Percentiles rank a stretch among this genome's conserved stretches.
Conservation (phyloP, 2,113 vertebrate species). For the Daubentonia madagascariensis region DNA sequence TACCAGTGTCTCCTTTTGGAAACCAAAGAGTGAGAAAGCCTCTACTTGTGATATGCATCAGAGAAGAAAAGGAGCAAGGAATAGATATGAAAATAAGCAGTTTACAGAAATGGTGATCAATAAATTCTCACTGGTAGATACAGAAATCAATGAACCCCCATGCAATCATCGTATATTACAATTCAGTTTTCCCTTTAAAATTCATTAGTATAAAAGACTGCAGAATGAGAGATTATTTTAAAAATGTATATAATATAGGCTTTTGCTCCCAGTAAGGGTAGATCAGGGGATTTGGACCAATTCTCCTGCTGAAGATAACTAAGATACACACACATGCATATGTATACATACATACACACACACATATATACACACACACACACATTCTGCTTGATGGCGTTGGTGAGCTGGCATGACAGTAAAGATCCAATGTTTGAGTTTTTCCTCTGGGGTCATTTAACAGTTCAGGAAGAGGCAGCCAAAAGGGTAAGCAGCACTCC, state of each 20-base stretch:
- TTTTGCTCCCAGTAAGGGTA: not conserved
- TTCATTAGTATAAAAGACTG: not conserved
- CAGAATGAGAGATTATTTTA: not conserved
- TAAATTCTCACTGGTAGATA: not conserved
- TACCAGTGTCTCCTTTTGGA: not conserved
- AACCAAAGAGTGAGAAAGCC: not conserved
- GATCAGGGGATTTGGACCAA: not conserved
- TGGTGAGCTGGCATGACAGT: not conserved
- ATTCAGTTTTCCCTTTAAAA: not conserved
- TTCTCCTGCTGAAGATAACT: not conserved
- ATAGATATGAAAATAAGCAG: not conserved
- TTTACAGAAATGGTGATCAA: not conserved
- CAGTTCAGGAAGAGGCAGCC: not conserved
- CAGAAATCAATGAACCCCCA: not conserved
- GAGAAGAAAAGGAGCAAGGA: not conserved
- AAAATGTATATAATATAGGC: not conserved
- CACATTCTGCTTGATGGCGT: not conserved
- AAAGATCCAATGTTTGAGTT: not conserved
- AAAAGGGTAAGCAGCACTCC: not conserved
- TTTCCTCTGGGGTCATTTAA: not conserved
- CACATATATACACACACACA: not conserved
- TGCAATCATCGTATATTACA: not conserved
- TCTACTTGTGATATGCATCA: not conserved
- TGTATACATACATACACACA: not conserved
- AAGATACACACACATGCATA: not conserved